phyloP scores from a whole-genome alignment of 2,113 vertebrate genomes.

The Ariopsis seemanni region DNA sequence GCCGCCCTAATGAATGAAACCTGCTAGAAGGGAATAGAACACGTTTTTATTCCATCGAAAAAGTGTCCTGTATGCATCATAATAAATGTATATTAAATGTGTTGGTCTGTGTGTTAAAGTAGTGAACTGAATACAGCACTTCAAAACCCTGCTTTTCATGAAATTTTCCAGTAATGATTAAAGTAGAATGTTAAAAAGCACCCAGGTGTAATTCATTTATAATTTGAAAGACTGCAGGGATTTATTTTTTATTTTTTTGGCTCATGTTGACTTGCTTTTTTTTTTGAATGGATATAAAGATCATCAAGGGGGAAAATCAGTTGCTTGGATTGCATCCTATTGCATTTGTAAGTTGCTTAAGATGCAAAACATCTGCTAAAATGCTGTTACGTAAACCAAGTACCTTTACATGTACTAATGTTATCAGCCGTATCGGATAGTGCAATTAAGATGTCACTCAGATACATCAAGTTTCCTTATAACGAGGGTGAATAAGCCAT shows the following conservation, averaged over 20 bases:
- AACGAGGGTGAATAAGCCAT: not conserved
- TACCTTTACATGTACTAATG: not conserved
- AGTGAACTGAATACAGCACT: not conserved
- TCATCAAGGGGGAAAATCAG: not conserved
- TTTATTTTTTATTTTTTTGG: not conserved
- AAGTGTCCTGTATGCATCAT: no score
- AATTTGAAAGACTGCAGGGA: not conserved
- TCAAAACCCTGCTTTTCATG: not conserved
- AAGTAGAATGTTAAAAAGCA: not conserved
- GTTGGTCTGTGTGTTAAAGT: not conserved
- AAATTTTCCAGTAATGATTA: not conserved
- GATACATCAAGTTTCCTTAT: not conserved
- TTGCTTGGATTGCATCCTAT: not conserved
- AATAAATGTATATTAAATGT: no score
- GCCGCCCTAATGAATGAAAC: no score
- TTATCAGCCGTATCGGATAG: not conserved
- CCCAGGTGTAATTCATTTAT: not conserved
- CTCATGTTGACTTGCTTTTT: not conserved
- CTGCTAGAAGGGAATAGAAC: no score
- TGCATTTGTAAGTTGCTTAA: not conserved
- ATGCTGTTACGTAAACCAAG: not conserved
- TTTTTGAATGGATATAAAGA: not conserved
- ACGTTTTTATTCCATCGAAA: no score
- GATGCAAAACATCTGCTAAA: not conserved
- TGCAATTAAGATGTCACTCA: not conserved